These are phyloP conservation scores for Alsophila aescularia DNA, from an alignment of 2,888 invertebrate genomes.

Conservation along the genomic window DNA sequence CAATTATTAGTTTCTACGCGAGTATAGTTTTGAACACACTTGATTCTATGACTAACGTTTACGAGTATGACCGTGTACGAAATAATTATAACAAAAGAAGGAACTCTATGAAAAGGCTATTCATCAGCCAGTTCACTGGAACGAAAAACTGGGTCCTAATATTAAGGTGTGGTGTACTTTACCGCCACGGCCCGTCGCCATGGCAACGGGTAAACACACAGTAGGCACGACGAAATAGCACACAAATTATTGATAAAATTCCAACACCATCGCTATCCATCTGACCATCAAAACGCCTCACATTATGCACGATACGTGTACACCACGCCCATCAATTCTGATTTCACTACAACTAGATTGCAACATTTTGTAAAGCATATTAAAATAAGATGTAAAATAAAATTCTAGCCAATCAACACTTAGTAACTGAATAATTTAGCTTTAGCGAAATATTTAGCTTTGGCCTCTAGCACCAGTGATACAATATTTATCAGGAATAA, in stretches of 20 bases:
- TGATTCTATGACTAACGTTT: slow-evolving; percentile 9
- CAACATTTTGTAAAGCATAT: too few species aligned
- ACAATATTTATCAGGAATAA: too few species aligned
- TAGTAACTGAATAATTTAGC: too few species aligned
- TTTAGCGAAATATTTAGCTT: too few species aligned
- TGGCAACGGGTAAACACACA: slow-evolving; percentile 71
- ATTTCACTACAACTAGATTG: not conserved
- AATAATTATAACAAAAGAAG: slow-evolving; percentile 21
- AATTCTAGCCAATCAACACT: too few species aligned
- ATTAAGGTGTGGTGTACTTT: slow-evolving; percentile 78
- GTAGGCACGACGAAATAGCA: slow-evolving; percentile 50
- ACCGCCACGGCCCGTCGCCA: slow-evolving; percentile 60
- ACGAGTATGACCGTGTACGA: slow-evolving; percentile 1
- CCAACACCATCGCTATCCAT: slow-evolving; percentile 42
- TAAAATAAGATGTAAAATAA: too few species aligned
- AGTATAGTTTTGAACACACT: slow-evolving; percentile 12
- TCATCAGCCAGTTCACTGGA: slow-evolving; percentile 45
- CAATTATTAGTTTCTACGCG: not conserved
- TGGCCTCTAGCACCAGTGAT: too few species aligned
- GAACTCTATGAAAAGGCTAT: slow-evolving; percentile 34
- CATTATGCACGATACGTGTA: slow-evolving; percentile 1
- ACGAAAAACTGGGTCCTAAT: slow-evolving; percentile 60
- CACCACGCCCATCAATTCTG: not conserved
- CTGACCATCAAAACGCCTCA: slow-evolving; percentile 23
- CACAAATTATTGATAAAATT: slow-evolving; percentile 76